Evolutionary conservation across 2,113 vertebrate genomes (phyloP).

Genomic region (Rissa tridactyla): DNA sequence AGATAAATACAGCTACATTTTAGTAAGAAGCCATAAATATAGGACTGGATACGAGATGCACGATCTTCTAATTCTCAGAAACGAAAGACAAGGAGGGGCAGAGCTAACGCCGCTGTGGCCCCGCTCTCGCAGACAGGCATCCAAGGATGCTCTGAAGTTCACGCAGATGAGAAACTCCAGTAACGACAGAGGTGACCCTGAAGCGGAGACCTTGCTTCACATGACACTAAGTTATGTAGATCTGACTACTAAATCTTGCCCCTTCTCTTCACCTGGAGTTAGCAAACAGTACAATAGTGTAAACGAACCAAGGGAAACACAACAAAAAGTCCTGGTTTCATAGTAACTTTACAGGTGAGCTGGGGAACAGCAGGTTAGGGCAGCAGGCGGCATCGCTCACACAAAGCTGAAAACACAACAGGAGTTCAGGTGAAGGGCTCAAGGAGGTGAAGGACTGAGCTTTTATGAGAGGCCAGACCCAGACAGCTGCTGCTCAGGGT

Average conservation of each 20-base stretch:
- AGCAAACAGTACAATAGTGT: not conserved
- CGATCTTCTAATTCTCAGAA: not conserved
- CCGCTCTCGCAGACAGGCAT: rapidly evolving
- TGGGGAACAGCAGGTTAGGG: not conserved
- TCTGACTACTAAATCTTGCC: not conserved
- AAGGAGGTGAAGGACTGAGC: not conserved
- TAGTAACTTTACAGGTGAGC: not conserved
- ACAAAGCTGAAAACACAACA: not conserved
- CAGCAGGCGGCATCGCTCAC: not conserved
- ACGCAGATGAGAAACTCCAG: not conserved
- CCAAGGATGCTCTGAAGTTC: not conserved
- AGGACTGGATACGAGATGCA: not conserved
- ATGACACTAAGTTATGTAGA: not conserved
- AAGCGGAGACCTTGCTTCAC: not conserved
- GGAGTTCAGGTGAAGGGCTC: not conserved
- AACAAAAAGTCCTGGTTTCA: not conserved
- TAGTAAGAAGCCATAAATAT: not conserved
- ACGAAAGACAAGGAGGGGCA: not conserved
- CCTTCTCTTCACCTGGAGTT: not conserved
- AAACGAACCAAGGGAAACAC: not conserved
- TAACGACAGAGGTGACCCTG: not conserved
- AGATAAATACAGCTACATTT: not conserved
- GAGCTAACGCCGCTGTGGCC: rapidly evolving
- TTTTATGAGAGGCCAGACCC: not conserved
- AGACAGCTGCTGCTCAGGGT: not conserved